Evolutionary conservation across 2,797 vertebrate species (phyloP).

Genomic region (Chloroceryle inda): DNA sequence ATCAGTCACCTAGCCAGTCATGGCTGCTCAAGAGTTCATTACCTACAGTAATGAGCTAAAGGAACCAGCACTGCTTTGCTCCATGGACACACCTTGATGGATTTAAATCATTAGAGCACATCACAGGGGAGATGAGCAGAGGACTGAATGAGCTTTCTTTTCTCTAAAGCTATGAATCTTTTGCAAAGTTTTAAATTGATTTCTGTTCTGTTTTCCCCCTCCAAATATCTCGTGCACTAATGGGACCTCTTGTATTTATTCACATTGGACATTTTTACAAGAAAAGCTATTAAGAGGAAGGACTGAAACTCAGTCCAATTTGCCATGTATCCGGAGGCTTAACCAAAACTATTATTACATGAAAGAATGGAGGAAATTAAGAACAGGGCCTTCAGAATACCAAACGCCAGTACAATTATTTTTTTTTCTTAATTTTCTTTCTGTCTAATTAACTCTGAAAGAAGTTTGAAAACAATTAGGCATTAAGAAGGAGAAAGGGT

Average conservation of each 20-base stretch:
- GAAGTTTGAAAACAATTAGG: slow-evolving; percentile 76
- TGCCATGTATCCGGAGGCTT: slow-evolving; percentile 75
- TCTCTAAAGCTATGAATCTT: background rate
- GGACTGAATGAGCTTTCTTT: background rate
- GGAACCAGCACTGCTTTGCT: background rate
- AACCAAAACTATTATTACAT: slow-evolving; percentile 77
- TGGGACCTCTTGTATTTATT: slow-evolving; percentile 62
- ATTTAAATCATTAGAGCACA: background rate
- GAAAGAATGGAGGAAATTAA: slow-evolving; percentile 81
- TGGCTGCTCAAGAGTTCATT: background rate
- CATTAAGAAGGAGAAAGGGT: slow-evolving; percentile 22
- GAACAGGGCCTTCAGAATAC: slow-evolving; percentile 76
- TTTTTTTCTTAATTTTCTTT: slow-evolving; percentile 62
- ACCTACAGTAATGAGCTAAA: background rate
- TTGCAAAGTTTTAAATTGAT: slow-evolving; percentile 26
- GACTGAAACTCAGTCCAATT: slow-evolving; percentile 70
- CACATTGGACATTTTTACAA: slow-evolving; percentile 68
- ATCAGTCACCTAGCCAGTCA: background rate
- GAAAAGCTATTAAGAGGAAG: slow-evolving; percentile 72
- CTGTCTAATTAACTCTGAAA: slow-evolving; percentile 78
- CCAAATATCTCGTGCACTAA: slow-evolving; percentile 30
- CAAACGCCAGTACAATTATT: slow-evolving; percentile 64
- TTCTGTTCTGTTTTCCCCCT: slow-evolving; percentile 14
- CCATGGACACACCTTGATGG: background rate
- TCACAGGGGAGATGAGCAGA: background rate